Evolutionary conservation across 2,113 vertebrate species (phyloP).

Genomic region (Oncorhynchus tshawytscha): DNA sequence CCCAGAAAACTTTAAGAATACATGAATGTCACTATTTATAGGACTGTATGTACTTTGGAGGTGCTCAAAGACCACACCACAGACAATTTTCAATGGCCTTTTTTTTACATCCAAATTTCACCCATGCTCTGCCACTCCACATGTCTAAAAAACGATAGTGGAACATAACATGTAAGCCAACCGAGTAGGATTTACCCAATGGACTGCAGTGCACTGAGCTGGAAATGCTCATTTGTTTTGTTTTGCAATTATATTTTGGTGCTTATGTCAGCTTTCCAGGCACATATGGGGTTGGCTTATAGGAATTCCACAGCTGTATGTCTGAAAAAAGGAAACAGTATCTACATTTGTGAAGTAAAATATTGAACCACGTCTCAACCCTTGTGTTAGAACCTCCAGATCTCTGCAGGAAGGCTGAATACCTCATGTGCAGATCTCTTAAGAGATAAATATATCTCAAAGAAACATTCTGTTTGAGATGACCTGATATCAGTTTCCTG

Average conservation of each 20-base stretch:
- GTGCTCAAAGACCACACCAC: too few relatives aligned
- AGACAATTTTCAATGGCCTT: neutral
- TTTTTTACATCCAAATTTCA: neutral
- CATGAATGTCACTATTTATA: neutral
- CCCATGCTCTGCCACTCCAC: neutral
- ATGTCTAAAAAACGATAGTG: neutral
- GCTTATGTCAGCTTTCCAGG: slow-evolving; percentile 54
- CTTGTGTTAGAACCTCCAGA: slow-evolving; percentile 15
- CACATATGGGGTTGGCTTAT: slow-evolving; percentile 46
- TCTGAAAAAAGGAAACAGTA: slow-evolving; percentile 48
- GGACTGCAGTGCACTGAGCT: slow-evolving; percentile 36
- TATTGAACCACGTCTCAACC: slow-evolving; percentile 29
- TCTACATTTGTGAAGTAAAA: slow-evolving; percentile 29
- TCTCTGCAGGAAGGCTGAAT: slow-evolving; percentile 12
- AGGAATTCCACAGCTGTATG: slow-evolving; percentile 65
- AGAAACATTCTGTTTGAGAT: slow-evolving; percentile 29
- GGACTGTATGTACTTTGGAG: too few relatives aligned
- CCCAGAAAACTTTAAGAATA: neutral
- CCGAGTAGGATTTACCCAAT: slow-evolving; percentile 39
- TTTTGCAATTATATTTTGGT: slow-evolving; percentile 55
- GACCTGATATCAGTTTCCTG: slow-evolving; percentile 36
- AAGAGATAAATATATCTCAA: slow-evolving; percentile 16
- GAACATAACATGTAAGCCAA: slow-evolving; percentile 34
- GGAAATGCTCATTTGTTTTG: slow-evolving; percentile 52
- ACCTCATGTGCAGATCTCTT: slow-evolving; percentile 17